Percentiles rank a stretch among this genome's conserved stretches.
These are phyloP conservation scores for Andrena minutula DNA, from an alignment of 2,888 invertebrate species.

Conservation along the genomic window DNA sequence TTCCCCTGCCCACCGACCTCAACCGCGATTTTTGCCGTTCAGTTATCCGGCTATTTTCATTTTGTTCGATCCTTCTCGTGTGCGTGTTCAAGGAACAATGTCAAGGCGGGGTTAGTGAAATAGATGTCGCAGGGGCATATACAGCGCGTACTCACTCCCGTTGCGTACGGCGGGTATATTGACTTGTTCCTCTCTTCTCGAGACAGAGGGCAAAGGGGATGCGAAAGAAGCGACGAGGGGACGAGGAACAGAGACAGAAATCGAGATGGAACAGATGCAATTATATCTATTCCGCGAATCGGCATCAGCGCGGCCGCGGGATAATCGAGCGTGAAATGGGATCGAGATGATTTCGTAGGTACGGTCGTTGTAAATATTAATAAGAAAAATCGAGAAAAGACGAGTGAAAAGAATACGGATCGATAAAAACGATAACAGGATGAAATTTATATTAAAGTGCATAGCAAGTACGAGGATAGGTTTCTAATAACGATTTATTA, in stretches of 20 bases:
- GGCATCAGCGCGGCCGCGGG: slow-evolving; percentile 55
- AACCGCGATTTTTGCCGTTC: slow-evolving; percentile 43
- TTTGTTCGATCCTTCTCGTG: slow-evolving; percentile 69
- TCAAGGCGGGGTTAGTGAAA: slow-evolving; percentile 34
- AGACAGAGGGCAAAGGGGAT: slow-evolving; percentile 53
- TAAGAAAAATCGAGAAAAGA: background rate
- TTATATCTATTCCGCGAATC: slow-evolving; percentile 63
- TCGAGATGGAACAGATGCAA: slow-evolving; percentile 41
- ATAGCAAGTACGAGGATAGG: slow-evolving; percentile 83
- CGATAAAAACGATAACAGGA: slow-evolving; percentile 71
- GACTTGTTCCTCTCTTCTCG: slow-evolving; percentile 71
- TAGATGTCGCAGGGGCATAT: slow-evolving; percentile 32
- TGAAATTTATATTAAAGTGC: slow-evolving; percentile 81
- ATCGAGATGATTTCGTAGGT: slow-evolving; percentile 65
- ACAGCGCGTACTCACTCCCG: slow-evolving; percentile 49
- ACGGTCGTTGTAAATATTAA: slow-evolving; percentile 77
- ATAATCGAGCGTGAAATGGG: slow-evolving; percentile 54
- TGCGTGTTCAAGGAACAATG: slow-evolving; percentile 69
- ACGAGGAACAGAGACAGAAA: background rate
- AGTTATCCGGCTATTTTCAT: slow-evolving; percentile 57
- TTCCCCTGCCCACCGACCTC: background rate
- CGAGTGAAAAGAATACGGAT: slow-evolving; percentile 33
- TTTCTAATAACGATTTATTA: slow-evolving; percentile 84
- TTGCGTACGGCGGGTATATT: slow-evolving; percentile 40
- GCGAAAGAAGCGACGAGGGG: slow-evolving; percentile 32